Evolutionary conservation across 2,797 vertebrate species (phyloP).

Genomic region (Clarias laeviceps): DNA sequence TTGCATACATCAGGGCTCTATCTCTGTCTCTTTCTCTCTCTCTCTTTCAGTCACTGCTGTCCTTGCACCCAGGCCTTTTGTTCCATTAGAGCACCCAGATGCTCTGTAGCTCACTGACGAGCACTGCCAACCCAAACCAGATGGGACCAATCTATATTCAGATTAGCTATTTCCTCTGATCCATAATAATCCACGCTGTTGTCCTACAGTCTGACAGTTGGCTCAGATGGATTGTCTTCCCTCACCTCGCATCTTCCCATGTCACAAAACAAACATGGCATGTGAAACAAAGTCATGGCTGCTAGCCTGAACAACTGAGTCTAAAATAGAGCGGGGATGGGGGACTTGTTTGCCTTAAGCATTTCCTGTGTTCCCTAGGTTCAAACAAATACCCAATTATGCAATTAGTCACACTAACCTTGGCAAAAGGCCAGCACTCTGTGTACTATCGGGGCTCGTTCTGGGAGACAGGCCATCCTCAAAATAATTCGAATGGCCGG

Average conservation of each 20-base stretch:
- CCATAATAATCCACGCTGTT: conserved; percentile 75
- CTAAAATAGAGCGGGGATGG: conserved; percentile 19
- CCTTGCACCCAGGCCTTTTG: conserved; percentile 67
- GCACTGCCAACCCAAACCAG: conserved; percentile 78
- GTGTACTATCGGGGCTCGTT: conserved; percentile 30
- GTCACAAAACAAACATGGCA: conserved; percentile 31
- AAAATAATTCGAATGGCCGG: conserved; percentile 43
- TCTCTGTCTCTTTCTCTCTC: conserved; percentile 56
- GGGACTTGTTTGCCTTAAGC: conserved; percentile 24
- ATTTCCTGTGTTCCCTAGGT: conserved; percentile 15
- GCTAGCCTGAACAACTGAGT: conserved; percentile 22
- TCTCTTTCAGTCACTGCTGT: conserved; percentile 35
- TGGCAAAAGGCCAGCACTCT: conserved; percentile 22
- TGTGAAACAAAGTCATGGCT: conserved; percentile 15
- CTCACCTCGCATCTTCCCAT: conserved; percentile 14
- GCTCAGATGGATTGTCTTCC: conserved; percentile 29
- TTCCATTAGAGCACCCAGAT: conserved; percentile 82
- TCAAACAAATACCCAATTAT: conserved; percentile 42
- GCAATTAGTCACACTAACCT: conserved; percentile 39
- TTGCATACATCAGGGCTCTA: conserved; percentile 45
- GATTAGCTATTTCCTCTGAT: conserved; percentile 80
- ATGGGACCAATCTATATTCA: conserved; percentile 84
- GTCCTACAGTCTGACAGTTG: conserved; percentile 67
- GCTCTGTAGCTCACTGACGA: conserved; percentile 78
- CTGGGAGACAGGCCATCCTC: conserved; percentile 29